These are phyloP conservation scores for Liasis olivaceus DNA, from an alignment of 2,797 vertebrate species.

Conservation along the genomic window DNA sequence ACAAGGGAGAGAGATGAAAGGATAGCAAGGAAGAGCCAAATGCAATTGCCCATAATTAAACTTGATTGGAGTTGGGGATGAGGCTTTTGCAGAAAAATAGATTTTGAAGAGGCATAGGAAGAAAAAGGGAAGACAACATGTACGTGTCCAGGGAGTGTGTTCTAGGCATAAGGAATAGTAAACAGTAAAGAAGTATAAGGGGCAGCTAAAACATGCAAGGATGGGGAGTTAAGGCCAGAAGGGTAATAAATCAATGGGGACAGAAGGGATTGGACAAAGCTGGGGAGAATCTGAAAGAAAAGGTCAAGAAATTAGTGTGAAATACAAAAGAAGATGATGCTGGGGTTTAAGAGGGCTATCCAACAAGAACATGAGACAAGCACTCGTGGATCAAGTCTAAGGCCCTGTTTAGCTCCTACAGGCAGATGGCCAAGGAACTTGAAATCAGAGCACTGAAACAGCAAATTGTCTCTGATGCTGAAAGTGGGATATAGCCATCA, in stretches of 20 bases:
- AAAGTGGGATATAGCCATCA: neutral
- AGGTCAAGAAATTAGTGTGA: too few species aligned
- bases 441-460: neutral
- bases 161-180: neutral
- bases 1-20: neutral
- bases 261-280: too few species aligned
- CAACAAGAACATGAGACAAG: neutral
- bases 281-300: too few species aligned
- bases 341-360: too few species aligned
- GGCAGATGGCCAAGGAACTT: neutral
- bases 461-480: neutral
- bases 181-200: neutral
- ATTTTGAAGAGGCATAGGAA: neutral
- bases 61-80: neutral
- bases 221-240: neutral
- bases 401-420: neutral
- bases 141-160: neutral
- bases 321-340: too few species aligned
- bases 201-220: neutral
- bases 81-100: neutral
- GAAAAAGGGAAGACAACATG: neutral
- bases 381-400: neutral
- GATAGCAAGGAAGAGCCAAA: neutral
- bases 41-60: neutral
- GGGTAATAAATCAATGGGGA: too few species aligned